Base-by-base conservation (phyloP, 2,113 vertebrate species). In the Seriola quinqueradiata region DNA sequence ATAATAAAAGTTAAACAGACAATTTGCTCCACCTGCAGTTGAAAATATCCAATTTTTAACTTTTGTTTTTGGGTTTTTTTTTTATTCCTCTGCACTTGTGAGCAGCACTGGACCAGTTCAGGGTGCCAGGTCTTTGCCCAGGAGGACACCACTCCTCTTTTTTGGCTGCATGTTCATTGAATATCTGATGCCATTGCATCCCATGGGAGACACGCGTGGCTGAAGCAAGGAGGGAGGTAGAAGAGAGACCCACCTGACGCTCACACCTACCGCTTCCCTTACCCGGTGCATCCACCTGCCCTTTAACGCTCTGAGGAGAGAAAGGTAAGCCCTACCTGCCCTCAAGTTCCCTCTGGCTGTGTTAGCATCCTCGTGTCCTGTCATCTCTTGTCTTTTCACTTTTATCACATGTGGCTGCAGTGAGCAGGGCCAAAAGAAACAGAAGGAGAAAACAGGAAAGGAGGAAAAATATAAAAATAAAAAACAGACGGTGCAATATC, bases 221-320 rank as follows among this genome's bases (percentile, higher is more conserved):
- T 95, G 92, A 95, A 90, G 88, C 84, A 82, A 90, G 90, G 86
- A 87, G 91, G 87, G 89, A 91, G 89, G 91, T 82, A 88, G 82
- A 92, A 90, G 88, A 92, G 76, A 92, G 74, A 92, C 71, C 87
- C 90, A 93, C 89, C 92, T 93, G 93, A 92, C 91, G 85, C 83
- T 82, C 74, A 81, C 85, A 92, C 87, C 90, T 81, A 89, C 88
- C 48, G 61, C 81, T 81, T 75, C 83, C 77, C 77, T 77, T 61
- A 75, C 69, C 77, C 77, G 32, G 58, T 40, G 64, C 74, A 52
- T 55, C 80, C 72, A 77, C 67, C 79, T 57, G 79, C 59, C 68
- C 70, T 70, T 59, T 46, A 40, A 78, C 71, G 0, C 80, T 70
- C 81, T 8, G 36, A 83, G 80, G 75, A 92, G 75, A 91, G 84